A percentile compares a stretch with the other conserved stretches of the same genome.
Evolutionary conservation across 2,888 invertebrate species (phyloP).

Genomic region (Fragum fragum): DNA sequence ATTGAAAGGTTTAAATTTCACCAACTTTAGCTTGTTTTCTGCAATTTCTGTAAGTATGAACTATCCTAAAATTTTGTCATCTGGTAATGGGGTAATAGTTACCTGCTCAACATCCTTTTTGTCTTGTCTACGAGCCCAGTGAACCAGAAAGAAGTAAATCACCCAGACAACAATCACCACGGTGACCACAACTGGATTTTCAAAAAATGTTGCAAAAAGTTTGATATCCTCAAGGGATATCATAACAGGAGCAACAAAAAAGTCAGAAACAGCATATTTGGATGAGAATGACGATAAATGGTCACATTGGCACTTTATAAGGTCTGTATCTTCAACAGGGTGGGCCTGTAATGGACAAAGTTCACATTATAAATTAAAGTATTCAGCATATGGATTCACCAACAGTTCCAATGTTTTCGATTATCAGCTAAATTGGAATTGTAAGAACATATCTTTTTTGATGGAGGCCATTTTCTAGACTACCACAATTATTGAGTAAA

Average conservation of each 20-base stretch:
- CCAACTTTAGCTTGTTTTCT: too few species aligned
- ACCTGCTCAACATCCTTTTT: constrained; percentile 70
- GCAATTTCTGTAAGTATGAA: too few species aligned
- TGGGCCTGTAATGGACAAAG: background rate
- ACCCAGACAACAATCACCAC: constrained; percentile 72
- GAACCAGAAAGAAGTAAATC: constrained; percentile 71
- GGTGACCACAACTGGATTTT: constrained; percentile 79
- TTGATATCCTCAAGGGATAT: constrained; percentile 3
- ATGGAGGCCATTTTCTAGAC: too few species aligned
- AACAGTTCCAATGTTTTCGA: too few species aligned
- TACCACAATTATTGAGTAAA: too few species aligned
- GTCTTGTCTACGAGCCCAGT: constrained; percentile 75
- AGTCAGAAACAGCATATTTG: background rate
- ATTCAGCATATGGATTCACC: too few species aligned
- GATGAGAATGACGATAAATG: constrained; percentile 5
- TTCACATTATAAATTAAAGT: too few species aligned
- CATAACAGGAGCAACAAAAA: background rate
- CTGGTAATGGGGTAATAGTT: background rate
- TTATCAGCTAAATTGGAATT: too few species aligned
- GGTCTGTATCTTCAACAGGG: background rate
- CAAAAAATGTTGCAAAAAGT: constrained; percentile 78
- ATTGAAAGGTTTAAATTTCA: too few species aligned
- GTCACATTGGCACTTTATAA: background rate
- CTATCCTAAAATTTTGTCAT: too few species aligned
- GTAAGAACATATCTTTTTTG: too few species aligned